Percentiles rank a stretch among this genome's conserved stretches.
Evolutionary conservation across 30 jellyfish, hydroid and myxozoan species (phyloP).

Genomic region (Clytia hemisphaerica): DNA sequence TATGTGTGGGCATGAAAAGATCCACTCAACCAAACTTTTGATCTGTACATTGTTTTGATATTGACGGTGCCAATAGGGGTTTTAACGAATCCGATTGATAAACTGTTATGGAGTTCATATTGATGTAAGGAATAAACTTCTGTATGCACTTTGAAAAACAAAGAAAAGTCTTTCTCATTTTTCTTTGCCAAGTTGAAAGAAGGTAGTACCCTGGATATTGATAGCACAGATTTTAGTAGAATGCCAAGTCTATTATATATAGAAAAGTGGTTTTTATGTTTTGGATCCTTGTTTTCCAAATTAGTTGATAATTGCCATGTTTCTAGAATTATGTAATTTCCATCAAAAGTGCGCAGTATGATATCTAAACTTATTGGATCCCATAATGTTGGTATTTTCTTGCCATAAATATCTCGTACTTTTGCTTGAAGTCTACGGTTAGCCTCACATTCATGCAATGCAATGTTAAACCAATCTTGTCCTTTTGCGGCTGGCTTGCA

Average conservation of each 20-base stretch:
- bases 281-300: constrained; percentile 20
- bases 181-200: constrained; percentile 60
- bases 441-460: constrained; percentile 50
- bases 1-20: constrained; percentile 18
- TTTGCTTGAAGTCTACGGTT: constrained; percentile 48
- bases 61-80: constrained; percentile 61
- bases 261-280: constrained; percentile 39
- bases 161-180: constrained; percentile 56
- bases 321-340: constrained; percentile 65
- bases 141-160: constrained; percentile 50
- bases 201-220: constrained; percentile 73
- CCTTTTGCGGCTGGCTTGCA: constrained; percentile 85
- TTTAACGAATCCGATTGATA: constrained; percentile 54
- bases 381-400: constrained; percentile 42
- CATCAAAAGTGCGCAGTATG: constrained; percentile 68
- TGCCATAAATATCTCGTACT: constrained; percentile 51
- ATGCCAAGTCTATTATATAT: constrained; percentile 76
- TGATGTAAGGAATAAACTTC: constrained; percentile 19
- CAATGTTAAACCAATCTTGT: constrained; percentile 88
- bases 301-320: constrained; percentile 59
- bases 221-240: constrained; percentile 60
- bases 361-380: constrained; percentile 60
- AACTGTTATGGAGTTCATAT: constrained; percentile 28
- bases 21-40: constrained; percentile 42
- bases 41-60: constrained; percentile 37